Evolutionary conservation across 2,797 vertebrate genomes (phyloP), one percentile per base, ranked within the genome.

Genomic region (Microhierax caerulescens): DNA sequence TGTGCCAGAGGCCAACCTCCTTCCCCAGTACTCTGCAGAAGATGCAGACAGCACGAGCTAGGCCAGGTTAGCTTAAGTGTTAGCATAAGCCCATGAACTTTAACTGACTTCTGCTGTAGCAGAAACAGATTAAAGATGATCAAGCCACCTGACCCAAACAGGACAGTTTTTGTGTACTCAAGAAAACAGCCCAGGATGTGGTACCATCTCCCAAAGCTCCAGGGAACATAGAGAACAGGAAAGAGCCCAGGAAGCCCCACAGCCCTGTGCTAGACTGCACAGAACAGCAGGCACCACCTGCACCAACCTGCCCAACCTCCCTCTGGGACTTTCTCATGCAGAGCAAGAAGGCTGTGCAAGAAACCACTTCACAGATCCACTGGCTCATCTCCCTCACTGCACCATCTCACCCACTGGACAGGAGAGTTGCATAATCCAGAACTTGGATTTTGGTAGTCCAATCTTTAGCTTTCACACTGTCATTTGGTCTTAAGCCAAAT

Each of bases 401-500:
- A 59, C 34, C 0, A 2, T 4, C 30, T 64, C 28, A 30, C 27
- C 45, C 54, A 56, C 23, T 37, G 8, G 3, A 21, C 1, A 0
- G 30, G 50, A 76, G 64, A 28, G 10, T 25, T 51, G 25, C 1
- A 0, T 25, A 15, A 84, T 10, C 70, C 37, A 54, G 54, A 81
- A 73, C 48, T 45, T 45, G 39, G 25, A 37, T 63, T 60, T 53
- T 41, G 54, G 50, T 32, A 63, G 61, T 47, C 69, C 37, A 64
- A 7, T 51, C 25, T 1, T 64, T 28, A 69, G 67, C 34, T 75
- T 61, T 61, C 63, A 65, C 14, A 5, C n/a, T 65, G 48, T 30
- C 21, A 13, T 13, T 82, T 95, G 74, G 59, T 68, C 75, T 41
- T 16, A 53, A 48, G 81, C 81, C 85, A 78, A 21, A 22, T 18